Evolutionary conservation across 2,113 vertebrate species (phyloP), one percentile per base, ranked within the genome.

Genomic region (Indicator maculatus): DNA sequence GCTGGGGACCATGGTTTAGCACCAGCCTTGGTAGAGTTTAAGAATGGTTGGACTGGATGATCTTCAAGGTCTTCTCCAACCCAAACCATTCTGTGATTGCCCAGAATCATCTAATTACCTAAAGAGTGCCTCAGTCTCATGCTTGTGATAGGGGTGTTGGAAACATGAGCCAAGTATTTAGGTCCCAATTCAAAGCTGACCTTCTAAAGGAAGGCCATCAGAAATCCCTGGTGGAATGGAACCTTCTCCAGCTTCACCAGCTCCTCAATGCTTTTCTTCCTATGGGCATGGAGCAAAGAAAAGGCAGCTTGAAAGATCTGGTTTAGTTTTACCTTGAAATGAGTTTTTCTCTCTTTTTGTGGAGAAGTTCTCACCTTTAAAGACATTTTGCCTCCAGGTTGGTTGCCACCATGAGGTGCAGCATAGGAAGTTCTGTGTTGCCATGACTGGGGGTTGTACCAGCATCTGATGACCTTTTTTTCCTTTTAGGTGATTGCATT

Each of bases 401-500:
- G 39, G 41, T 9, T 39, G 67, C 20, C 16, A 19, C 7, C 9
- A 5, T 7, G 63, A 33, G 31, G 36, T 5, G 14, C 36, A 6
- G 67, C 2, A 0, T 2, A 12, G 67, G 67, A 16, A 12, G 50
- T 1, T 28, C 12, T 47, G 17, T 45, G 73, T 31, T 31, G 50
- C 41, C 33, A 0, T 8, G 33, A 16, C 55, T 8, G 4, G 5
- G 0, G 13, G 19, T 6, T 17, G 23, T 31, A 3, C 50, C 15
- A 11, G 20, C n/a, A 24, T 12, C 67, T 83, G 16, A 60, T 5
- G 19, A 3, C 4, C 6, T 70, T 69, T 89, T 66, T 70, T 39
- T 36, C 36, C 3, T 69, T 73, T 17, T 65, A 99, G 99, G 98
- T 99, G 93, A 98, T 99, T 36, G 90, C 97, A 0, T 99, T 99